Evolutionary conservation across 1,140 invertebrate species (phyloP).

Genomic region (Platyura marginata): DNA sequence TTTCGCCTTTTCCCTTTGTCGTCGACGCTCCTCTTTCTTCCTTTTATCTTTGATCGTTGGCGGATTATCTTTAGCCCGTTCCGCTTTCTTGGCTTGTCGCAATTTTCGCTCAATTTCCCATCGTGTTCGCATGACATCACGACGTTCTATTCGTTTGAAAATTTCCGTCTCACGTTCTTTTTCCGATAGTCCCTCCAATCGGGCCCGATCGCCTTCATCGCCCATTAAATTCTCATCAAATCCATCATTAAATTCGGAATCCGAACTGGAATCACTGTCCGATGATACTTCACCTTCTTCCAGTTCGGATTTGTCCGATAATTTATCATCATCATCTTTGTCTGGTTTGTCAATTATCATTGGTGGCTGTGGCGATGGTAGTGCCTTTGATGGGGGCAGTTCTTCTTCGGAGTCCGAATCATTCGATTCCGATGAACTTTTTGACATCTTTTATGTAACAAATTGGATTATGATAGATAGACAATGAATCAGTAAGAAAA

Average conservation of each 20-base stretch:
- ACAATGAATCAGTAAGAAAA: constrained; percentile 14
- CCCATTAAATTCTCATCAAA: constrained; percentile 96
- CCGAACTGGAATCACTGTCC: constrained; percentile 20
- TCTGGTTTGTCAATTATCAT: constrained; percentile 3
- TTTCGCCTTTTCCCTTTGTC: constrained; percentile 26
- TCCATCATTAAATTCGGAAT: constrained; percentile 37
- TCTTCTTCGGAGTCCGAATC: constrained; percentile 15
- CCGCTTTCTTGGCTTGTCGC: constrained; percentile 64
- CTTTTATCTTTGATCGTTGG: constrained; percentile 39
- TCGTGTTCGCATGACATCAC: constrained; percentile 79
- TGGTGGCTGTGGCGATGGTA: neutral
- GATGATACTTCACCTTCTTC: constrained; percentile 11
- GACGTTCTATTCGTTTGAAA: constrained; percentile 85
- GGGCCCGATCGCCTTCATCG: constrained; percentile 82
- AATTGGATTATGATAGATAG: neutral
- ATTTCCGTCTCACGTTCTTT: constrained; percentile 95
- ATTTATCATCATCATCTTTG: neutral
- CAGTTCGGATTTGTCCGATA: constrained; percentile 1
- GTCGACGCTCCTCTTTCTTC: constrained; percentile 23
- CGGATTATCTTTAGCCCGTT: constrained; percentile 39
- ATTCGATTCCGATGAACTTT: constrained; percentile 39
- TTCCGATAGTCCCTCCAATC: constrained; percentile 83
- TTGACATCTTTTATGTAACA: neutral
- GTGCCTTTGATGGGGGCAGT: no score
- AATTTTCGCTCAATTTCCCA: constrained; percentile 96